Evolutionary conservation across 2,888 invertebrate species (phyloP).

Genomic region (Minunthozetes semirufus): DNA sequence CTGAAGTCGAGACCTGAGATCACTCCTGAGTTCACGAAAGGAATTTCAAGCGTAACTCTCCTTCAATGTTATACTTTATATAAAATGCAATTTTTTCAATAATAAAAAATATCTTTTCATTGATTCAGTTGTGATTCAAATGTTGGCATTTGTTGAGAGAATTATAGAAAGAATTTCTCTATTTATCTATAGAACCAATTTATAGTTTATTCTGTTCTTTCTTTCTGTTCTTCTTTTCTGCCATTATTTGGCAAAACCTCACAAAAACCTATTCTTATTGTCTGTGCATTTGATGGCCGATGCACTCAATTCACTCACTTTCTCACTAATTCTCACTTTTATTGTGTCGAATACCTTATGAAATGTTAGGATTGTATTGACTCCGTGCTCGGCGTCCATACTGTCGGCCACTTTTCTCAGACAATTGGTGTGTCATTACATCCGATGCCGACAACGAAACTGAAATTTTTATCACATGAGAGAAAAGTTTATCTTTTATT

Average conservation of each 20-base stretch:
- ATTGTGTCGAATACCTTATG: conserved; percentile 3
- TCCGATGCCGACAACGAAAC: conserved; percentile 3
- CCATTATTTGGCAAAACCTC: background rate
- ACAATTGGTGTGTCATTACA: conserved; percentile 6
- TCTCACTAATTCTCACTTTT: conserved; percentile 12
- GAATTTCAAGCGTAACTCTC: background rate
- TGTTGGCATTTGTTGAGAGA: background rate
- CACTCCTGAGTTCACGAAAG: background rate
- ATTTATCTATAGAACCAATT: conserved; percentile 15
- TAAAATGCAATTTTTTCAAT: no score
- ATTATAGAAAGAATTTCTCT: background rate
- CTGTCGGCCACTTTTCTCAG: conserved; percentile 8
- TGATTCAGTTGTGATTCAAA: background rate
- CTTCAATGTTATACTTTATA: no score
- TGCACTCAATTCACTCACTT: conserved; percentile 19
- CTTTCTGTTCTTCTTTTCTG: background rate
- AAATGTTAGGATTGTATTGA: conserved; percentile 18
- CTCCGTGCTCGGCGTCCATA: background rate
- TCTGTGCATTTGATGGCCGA: conserved; percentile 1
- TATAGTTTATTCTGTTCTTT: no score
- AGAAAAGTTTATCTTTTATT: conserved; percentile 16
- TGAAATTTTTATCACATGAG: background rate
- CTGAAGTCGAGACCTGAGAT: background rate
- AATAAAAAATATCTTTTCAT: background rate
- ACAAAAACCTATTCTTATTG: conserved; percentile 1